Conservation (phyloP, 2,797 vertebrate genomes). For the Coranthus polyacanthus region DNA sequence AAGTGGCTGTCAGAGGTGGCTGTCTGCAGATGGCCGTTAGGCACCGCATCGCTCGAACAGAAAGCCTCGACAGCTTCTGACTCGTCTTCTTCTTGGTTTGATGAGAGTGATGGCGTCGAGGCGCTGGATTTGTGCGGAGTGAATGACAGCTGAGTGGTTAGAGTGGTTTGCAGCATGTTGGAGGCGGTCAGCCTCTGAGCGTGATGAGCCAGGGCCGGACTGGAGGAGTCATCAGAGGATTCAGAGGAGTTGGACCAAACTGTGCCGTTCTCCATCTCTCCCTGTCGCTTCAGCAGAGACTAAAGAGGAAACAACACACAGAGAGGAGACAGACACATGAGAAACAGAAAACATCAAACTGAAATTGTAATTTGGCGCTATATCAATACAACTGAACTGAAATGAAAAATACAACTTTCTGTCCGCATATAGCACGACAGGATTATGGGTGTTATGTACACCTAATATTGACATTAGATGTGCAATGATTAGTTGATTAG, state of each 20-base stretch:
- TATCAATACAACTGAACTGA: no score
- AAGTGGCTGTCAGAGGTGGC: slow-evolving; percentile 89
- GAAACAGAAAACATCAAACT: background rate
- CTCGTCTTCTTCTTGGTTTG: slow-evolving; percentile 82
- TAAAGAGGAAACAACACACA: slow-evolving; percentile 63
- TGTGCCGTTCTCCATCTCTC: slow-evolving; percentile 95
- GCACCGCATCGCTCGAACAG: slow-evolving; percentile 70
- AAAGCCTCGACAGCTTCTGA: slow-evolving; percentile 73
- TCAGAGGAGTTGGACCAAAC: slow-evolving; percentile 98
- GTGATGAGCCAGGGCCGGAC: slow-evolving; percentile 88
- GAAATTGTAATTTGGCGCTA: no score
- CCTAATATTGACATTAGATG: background rate
- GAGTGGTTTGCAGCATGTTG: slow-evolving; percentile 88
- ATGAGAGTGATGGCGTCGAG: slow-evolving; percentile 78
- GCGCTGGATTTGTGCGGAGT: slow-evolving; percentile 85
- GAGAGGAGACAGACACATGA: slow-evolving; percentile 1
- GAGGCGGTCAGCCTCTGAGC: slow-evolving; percentile 88
- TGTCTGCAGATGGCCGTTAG: slow-evolving; percentile 89
- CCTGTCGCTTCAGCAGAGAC: slow-evolving; percentile 96
- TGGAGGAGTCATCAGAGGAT: slow-evolving; percentile 97
- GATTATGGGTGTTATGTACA: background rate
- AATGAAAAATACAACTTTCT: no score
- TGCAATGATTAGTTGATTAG: background rate
- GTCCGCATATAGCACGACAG: background rate
- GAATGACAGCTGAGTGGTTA: slow-evolving; percentile 90